A percentile compares a stretch with the other conserved stretches of the same genome.
Evolutionary conservation across 1,140 invertebrate genomes (phyloP).

Genomic region (Drosophila parvula): DNA sequence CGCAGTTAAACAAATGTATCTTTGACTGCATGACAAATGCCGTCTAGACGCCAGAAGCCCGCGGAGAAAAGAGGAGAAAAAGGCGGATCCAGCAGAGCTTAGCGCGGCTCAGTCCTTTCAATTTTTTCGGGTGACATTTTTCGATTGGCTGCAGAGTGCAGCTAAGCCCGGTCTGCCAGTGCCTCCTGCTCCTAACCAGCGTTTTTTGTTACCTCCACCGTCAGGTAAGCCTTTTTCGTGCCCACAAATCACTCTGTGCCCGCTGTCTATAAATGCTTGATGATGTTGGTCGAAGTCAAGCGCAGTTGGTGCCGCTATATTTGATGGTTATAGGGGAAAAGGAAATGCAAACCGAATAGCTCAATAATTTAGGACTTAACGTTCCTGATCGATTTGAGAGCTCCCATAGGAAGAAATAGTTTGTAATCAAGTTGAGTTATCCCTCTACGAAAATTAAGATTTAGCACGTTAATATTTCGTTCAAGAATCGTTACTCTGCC

Average conservation of each 20-base stretch:
- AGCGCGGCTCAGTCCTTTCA: slow-evolving; percentile 46
- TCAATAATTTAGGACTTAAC: not conserved
- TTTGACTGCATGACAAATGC: slow-evolving; percentile 70
- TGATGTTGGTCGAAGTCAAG: slow-evolving; percentile 17
- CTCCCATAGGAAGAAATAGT: not conserved
- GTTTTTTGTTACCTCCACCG: slow-evolving; percentile 5
- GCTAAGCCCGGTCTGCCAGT: slow-evolving; percentile 4
- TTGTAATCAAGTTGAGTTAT: too few relatives aligned
- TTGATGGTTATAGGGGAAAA: not conserved
- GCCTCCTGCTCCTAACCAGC: slow-evolving; percentile 27
- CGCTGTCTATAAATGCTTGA: slow-evolving; percentile 48
- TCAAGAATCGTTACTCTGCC: too few relatives aligned
- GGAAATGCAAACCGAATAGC: not conserved
- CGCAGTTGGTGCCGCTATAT: slow-evolving; percentile 2
- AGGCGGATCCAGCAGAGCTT: slow-evolving; percentile 27
- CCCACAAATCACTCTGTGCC: slow-evolving; percentile 27
- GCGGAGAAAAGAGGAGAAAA: slow-evolving; percentile 3
- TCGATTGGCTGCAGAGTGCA: slow-evolving; percentile 59
- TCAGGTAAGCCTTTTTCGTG: slow-evolving; percentile 48
- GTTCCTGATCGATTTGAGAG: not conserved
- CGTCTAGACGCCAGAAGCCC: slow-evolving; percentile 63
- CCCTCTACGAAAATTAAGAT: too few relatives aligned
- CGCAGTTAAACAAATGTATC: slow-evolving; percentile 63
- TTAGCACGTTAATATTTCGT: not conserved
- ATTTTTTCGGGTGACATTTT: slow-evolving; percentile 49